These are phyloP conservation scores for Ailurus styani DNA, from an alignment of 2,113 vertebrate genomes.

Conservation along the genomic window DNA sequence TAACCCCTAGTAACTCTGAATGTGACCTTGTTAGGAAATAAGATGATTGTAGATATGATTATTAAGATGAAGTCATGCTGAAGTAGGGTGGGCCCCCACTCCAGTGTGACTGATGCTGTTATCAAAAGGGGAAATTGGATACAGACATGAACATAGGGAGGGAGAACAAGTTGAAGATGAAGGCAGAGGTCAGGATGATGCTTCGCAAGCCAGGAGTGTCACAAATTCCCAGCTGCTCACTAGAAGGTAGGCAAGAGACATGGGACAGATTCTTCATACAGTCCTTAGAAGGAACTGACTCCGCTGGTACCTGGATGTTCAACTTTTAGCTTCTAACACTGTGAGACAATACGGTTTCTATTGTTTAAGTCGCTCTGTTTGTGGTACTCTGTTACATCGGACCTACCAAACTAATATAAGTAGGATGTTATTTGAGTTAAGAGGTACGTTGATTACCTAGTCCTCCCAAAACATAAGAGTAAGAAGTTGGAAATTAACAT, in stretches of 20 bases:
- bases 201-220: not conserved
- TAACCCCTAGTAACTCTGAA: not conserved
- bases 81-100: not conserved
- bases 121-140: not conserved
- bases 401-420: not conserved
- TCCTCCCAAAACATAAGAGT: not conserved
- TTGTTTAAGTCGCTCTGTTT: not conserved
- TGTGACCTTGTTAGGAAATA: not conserved
- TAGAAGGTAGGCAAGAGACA: not conserved
- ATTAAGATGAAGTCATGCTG: not conserved
- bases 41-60: not conserved
- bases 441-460: not conserved
- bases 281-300: not conserved
- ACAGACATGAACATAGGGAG: not conserved
- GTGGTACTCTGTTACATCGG: not conserved
- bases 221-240: not conserved
- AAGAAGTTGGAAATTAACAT: not conserved
- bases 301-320: not conserved
- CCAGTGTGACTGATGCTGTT: not conserved
- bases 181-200: not conserved
- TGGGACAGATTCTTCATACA: not conserved
- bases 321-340: not conserved
- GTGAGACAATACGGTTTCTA: not conserved
- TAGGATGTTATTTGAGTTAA: not conserved
- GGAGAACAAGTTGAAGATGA: not conserved